phyloP scores from a whole-genome alignment of 30 jellyfish, hydroid and myxozoan species.

The Rhopilema esculentum region DNA sequence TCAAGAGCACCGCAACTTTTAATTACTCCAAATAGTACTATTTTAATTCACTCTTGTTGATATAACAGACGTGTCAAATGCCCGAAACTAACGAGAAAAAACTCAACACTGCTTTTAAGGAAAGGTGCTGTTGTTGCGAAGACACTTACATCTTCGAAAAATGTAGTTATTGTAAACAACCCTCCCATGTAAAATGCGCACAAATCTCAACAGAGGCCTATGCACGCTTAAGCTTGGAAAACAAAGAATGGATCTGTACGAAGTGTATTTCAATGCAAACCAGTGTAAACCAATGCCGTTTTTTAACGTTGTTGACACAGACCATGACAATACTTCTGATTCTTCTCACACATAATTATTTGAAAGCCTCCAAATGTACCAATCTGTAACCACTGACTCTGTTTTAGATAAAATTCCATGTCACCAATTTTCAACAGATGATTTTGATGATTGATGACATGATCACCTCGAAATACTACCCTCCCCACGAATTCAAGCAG shows the following conservation, averaged over 20 bases:
- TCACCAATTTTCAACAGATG: constrained; percentile 11
- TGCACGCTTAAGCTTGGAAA: constrained; percentile 20
- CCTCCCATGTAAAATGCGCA: constrained; percentile 5
- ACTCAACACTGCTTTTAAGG: not conserved
- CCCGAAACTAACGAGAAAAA: constrained; percentile 10
- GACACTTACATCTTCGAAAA: not conserved
- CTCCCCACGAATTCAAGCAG: too few relatives aligned
- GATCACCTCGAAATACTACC: not conserved
- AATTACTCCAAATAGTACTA: not conserved
- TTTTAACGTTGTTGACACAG: not conserved
- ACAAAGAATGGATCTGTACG: constrained; percentile 17
- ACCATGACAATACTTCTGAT: not conserved
- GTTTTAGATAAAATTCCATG: not conserved
- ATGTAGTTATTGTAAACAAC: constrained; percentile 2
- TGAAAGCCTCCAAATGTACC: constrained; percentile 16
- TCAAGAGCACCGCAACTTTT: constrained; percentile 4
- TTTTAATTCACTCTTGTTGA: not conserved
- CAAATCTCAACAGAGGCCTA: constrained; percentile 4
- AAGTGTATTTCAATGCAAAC: too few relatives aligned
- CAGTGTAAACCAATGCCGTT: constrained; percentile 12
- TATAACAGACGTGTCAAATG: not conserved
- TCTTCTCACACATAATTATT: not conserved
- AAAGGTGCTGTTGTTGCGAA: constrained; percentile 20
- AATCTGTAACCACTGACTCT: constrained; percentile 9
- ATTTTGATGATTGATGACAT: constrained; percentile 1